Conservation (phyloP, 2,888 invertebrate species). For the Shargacucullia verbasci region DNA sequence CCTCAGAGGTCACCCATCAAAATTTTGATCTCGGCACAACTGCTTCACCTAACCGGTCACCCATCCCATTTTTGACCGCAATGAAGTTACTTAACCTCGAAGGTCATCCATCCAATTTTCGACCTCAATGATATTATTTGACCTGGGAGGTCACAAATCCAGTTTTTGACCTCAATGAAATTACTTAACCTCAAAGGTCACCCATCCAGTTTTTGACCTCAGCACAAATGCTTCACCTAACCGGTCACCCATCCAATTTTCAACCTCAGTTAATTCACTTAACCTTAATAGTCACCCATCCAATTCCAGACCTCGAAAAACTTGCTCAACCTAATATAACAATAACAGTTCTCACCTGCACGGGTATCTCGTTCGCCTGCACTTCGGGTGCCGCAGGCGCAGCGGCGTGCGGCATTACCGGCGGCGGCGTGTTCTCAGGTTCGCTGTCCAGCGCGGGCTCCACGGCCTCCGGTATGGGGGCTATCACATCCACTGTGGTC, state of each 20-base stretch:
- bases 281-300: too few species aligned
- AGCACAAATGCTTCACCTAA: too few species aligned
- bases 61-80: too few species aligned
- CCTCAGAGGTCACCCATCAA: neutral
- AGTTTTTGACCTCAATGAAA: neutral
- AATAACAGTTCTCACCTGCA: constrained; percentile 26
- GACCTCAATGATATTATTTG: too few species aligned
- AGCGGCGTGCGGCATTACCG: constrained; percentile 19
- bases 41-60: too few species aligned
- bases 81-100: too few species aligned
- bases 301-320: neutral
- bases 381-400: constrained; percentile 9
- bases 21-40: too few species aligned
- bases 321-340: neutral
- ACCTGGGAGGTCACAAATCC: neutral
- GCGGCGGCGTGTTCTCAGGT: constrained; percentile 37
- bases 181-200: too few species aligned
- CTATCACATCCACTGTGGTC: constrained; percentile 66
- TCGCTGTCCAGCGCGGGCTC: constrained; percentile 79
- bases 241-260: too few species aligned
- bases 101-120: constrained; percentile 1
- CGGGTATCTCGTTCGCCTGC: constrained; percentile 18
- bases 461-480: constrained; percentile 77
- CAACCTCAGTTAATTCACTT: too few species aligned
- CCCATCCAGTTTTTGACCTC: too few species aligned